Evolutionary conservation across 2,797 vertebrate species (phyloP), one percentile per base, ranked within the genome.

Genomic region (Lophura swinhoii): DNA sequence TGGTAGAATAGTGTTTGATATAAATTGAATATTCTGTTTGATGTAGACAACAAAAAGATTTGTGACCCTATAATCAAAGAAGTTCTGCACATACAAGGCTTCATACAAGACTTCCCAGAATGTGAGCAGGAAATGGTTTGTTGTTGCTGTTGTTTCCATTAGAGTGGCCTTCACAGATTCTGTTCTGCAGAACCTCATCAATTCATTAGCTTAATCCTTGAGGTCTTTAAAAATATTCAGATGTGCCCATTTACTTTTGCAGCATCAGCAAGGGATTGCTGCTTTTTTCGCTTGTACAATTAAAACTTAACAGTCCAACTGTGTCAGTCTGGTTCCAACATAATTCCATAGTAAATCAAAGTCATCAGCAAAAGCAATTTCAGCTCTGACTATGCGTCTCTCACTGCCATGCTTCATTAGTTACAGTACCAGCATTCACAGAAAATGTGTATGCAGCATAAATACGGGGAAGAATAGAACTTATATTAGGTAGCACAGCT

Each of bases 11-110:
- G 12, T 41, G 37, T 88, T 82, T 90, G 84, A 93, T 87, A 68
- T 68, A 91, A 93, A 94, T 82, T 91, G 74, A 95, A 88, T 90
- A 93, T 96, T 94, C 93, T 82, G 55, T 92, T 92, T 91, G 93
- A 96, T 86, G 39, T 79, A 44, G 72, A 55, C 20, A 78, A 86
- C 73, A 88, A 35, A 84, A 91, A 95, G 71, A 39, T 56, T 71
- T 6, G 0, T 84, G 86, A 91, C 84, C 86, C 84, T 87, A 60
- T 82, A 91, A 94, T 94, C 88, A 87, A 88, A 88, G 73, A 82
- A 49, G 55, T 87, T 94, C 84, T 88, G 37, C 82, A 89, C 39
- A 94, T 71, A 80, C 87, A 94, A 91, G 53, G 33, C 41, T 72
- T 80, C 84, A 62, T 72, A 91, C 66, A 91, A 87, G 84, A 60